Evolutionary conservation across 2,888 invertebrate species (phyloP).

Genomic region (Digitonthophagus gazella): DNA sequence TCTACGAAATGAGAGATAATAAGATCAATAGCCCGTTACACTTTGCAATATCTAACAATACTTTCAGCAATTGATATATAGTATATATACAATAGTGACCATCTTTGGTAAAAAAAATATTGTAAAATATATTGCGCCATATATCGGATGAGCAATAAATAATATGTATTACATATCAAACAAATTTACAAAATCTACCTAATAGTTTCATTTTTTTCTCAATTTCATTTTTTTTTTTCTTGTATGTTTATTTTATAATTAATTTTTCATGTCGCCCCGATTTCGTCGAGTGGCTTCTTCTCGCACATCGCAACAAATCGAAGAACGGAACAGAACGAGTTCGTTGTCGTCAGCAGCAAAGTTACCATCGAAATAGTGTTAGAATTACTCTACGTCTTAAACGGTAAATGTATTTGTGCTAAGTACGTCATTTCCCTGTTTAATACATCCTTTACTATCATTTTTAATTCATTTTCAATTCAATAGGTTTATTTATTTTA

Average conservation of each 20-base stretch:
- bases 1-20: conserved; percentile 37
- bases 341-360: conserved; percentile 42
- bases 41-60: conserved; percentile 41
- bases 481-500: too few relatives aligned
- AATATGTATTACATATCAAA: conserved; percentile 36
- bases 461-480: conserved; percentile 20
- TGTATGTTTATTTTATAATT: conserved; percentile 3
- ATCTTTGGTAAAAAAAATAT: conserved; percentile 48
- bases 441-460: conserved; percentile 7
- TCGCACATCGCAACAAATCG: conserved; percentile 20
- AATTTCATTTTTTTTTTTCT: conserved; percentile 6
- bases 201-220: conserved; percentile 20
- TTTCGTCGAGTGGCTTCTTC: conserved; percentile 20
- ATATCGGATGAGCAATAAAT: conserved; percentile 45
- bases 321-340: conserved; percentile 32
- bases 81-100: conserved; percentile 46
- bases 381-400: conserved; percentile 39
- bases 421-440: conserved; percentile 44
- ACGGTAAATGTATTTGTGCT: conserved; percentile 44
- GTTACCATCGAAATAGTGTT: conserved; percentile 32
- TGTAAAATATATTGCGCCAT: conserved; percentile 43
- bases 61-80: conserved; percentile 38
- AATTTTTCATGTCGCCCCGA: conserved; percentile 6
- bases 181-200: conserved; percentile 37
- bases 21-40: conserved; percentile 41